Evolutionary conservation across 2,797 vertebrate genomes (phyloP).

Genomic region (Saxicola maurus): DNA sequence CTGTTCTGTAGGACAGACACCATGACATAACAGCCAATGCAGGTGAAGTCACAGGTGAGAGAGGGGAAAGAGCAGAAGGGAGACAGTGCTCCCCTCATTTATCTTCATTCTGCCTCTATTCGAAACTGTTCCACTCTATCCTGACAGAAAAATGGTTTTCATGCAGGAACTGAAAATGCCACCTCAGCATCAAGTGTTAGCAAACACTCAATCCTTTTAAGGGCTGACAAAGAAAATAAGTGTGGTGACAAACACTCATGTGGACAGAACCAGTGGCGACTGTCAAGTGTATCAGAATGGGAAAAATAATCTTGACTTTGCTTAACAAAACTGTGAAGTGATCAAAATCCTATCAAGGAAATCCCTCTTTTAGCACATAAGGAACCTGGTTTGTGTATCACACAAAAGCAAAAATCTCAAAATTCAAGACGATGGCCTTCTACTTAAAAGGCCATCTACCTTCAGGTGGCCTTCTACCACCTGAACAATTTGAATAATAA

Average conservation of each 20-base stretch:
- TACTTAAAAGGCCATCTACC: neutral
- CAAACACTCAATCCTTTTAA: constrained; percentile 28
- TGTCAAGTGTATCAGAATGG: neutral
- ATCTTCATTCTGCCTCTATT: neutral
- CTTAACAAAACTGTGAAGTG: neutral
- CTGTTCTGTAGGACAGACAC: neutral
- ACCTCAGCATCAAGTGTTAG: constrained; percentile 51
- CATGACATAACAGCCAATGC: rapidly evolving
- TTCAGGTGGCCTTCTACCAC: neutral
- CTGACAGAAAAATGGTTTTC: neutral
- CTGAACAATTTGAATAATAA: neutral
- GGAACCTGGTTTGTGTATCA: neutral
- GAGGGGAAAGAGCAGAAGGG: neutral
- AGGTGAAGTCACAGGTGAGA: neutral
- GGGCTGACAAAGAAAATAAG: constrained; percentile 2
- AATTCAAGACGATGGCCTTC: neutral
- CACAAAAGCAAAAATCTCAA: neutral
- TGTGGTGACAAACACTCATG: neutral
- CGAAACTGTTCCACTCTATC: neutral
- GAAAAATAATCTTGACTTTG: neutral
- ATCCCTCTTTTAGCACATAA: neutral
- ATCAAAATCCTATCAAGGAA: neutral
- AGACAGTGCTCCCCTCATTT: neutral
- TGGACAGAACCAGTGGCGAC: neutral
- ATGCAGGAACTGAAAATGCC: constrained; percentile 62